Conservation (phyloP, 2,113 vertebrate species). For the Tapirus terrestris region DNA sequence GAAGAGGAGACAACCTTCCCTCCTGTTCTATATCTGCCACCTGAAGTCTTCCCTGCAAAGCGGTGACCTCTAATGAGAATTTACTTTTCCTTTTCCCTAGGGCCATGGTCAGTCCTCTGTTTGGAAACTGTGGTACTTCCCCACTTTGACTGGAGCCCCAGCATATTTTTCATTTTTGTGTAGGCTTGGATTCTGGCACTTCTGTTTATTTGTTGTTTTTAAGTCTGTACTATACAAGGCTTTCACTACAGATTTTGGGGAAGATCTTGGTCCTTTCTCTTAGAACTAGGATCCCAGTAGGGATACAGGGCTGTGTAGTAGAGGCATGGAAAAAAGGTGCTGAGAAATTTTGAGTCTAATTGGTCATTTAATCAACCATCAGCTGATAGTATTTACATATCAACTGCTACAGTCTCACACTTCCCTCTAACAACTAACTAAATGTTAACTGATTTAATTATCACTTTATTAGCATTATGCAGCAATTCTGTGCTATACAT, state of each 20-base stretch:
- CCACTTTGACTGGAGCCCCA: constrained; percentile 1
- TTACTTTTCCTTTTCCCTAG: neutral
- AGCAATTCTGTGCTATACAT: neutral
- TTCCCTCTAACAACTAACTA: neutral
- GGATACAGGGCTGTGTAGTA: neutral
- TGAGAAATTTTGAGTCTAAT: constrained; percentile 23
- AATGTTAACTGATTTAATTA: constrained; percentile 54
- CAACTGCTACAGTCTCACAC: neutral
- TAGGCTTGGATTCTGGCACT: constrained; percentile 51
- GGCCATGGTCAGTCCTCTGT: neutral
- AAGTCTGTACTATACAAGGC: neutral
- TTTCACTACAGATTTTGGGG: constrained; percentile 21
- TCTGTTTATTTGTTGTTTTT: constrained; percentile 52
- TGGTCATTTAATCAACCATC: neutral
- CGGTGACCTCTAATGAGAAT: neutral
- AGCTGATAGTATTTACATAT: constrained; percentile 41
- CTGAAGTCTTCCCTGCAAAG: constrained; percentile 4
- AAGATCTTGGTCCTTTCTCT: neutral
- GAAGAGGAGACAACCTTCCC: neutral
- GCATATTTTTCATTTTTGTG: constrained; percentile 29
- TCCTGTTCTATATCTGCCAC: neutral
- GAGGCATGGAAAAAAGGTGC: neutral
- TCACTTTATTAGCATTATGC: neutral
- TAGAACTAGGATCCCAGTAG: neutral
- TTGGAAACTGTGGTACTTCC: constrained; percentile 25